phyloP scores from a whole-genome alignment of 2,797 vertebrate genomes.

The Smutsia temminckii region DNA sequence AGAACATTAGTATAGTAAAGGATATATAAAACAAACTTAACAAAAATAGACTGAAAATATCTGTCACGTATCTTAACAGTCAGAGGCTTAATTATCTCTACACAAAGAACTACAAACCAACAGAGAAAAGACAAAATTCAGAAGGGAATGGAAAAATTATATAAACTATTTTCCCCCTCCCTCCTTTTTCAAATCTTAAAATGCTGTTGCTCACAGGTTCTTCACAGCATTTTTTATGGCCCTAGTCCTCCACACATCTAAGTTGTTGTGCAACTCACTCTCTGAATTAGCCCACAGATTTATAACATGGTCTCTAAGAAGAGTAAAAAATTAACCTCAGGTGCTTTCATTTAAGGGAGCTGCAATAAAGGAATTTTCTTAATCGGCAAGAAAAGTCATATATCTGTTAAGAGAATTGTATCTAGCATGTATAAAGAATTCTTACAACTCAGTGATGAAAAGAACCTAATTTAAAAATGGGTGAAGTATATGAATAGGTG shows the following conservation, averaged over 20 bases:
- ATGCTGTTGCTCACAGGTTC: background rate
- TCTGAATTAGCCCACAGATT: background rate
- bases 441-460: background rate
- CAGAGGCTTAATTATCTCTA: background rate
- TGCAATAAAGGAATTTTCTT: background rate
- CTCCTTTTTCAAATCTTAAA: slow-evolving; percentile 9
- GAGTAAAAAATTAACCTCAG: background rate
- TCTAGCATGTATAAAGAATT: background rate
- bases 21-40: slow-evolving; percentile 2
- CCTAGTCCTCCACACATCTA: background rate
- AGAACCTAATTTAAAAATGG: background rate
- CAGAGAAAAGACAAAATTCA: background rate
- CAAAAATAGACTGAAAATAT: slow-evolving; percentile 5
- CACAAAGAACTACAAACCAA: background rate
- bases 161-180: background rate
- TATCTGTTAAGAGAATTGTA: background rate
- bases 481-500: background rate
- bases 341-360: background rate
- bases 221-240: background rate
- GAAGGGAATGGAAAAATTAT: background rate
- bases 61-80: background rate
- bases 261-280: background rate
- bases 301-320: background rate
- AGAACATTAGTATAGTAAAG: background rate
- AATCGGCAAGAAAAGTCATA: background rate